Evolutionary conservation across 1,140 invertebrate species (phyloP), one percentile per base, ranked within the genome.

Genomic region (Heliconius hermathena): DNA sequence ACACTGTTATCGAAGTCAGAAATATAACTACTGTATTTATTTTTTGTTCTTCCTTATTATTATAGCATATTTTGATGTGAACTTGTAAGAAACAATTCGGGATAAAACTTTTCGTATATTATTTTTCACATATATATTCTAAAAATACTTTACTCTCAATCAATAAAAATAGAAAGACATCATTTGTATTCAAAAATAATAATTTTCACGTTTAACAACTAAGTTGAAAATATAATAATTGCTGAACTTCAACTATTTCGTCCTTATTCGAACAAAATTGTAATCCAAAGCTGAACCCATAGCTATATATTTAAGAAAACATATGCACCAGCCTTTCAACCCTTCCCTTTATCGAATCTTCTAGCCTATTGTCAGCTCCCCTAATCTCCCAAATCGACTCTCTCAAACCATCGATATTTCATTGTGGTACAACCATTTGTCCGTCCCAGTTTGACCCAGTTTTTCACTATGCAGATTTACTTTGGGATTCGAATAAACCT

Each of bases 381-480:
- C 79, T 81, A 82, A 84, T 84, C 80, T 81, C 74, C 78, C 74
- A 82, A 81, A 82, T 82, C 79, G 79, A 81, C 81, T 84, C 79
- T 46, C 77, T 71, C n/a, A 46, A 41, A 75, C 46, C 77, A 81
- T 80, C 79, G 78, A 83, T 78, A 81, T 81, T 81, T 82, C 78
- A 74, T 78, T 77, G 54, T 66, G 49, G 66, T 79, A 79, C 71
- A 76, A 52, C 76, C 80, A 80, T 85, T 84, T 81, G 54, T 83
- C 78, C 38, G 60, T 36, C 36, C 26, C 20, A 74, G 70, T 75
- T 75, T 72, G 80, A 81, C 80, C 80, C 36, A 81, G 20, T 81
- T 80, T 54, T 75, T 78, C 76, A 46, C 33, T 20, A 76, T 74
- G 38, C 71, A 26, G 66, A 74, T 78, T 75, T 75, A 41, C 76